These are phyloP conservation scores for Cantharis rufa DNA, from an alignment of 2,888 invertebrate species.

Conservation along the genomic window DNA sequence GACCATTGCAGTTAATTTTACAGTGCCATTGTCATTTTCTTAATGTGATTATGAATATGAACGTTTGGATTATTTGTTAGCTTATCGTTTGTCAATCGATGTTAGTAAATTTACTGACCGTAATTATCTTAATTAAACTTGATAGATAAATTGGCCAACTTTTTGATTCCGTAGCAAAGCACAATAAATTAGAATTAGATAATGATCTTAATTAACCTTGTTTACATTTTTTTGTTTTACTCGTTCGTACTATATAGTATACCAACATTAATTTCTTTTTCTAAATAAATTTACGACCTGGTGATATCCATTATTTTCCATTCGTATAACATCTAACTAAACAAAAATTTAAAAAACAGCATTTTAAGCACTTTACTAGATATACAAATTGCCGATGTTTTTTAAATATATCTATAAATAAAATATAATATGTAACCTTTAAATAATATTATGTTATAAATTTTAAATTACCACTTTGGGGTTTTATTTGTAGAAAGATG, in stretches of 20 bases:
- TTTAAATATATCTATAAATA: no score
- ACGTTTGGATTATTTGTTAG: not conserved
- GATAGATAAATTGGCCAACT: not conserved
- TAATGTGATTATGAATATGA: not conserved
- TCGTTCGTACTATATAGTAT: not conserved
- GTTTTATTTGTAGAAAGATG: not conserved
- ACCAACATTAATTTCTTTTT: not conserved
- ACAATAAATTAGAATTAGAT: not conserved
- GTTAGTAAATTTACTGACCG: not conserved
- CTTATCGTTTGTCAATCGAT: not conserved
- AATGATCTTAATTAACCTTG: not conserved
- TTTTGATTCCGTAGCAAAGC: not conserved
- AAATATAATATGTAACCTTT: no score
- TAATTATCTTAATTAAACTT: not conserved
- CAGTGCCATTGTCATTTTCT: not conserved
- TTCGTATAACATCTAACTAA: not conserved
- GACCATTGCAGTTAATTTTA: not conserved
- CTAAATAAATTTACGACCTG: not conserved
- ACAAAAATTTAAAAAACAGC: not conserved
- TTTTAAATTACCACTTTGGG: not conserved
- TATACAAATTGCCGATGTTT: no score
- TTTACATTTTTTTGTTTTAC: not conserved
- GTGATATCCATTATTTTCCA: not conserved
- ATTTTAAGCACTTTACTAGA: no score
- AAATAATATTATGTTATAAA: not conserved